Base-by-base conservation (phyloP, 1,140 invertebrate species). In the Bombus soroeensis region DNA sequence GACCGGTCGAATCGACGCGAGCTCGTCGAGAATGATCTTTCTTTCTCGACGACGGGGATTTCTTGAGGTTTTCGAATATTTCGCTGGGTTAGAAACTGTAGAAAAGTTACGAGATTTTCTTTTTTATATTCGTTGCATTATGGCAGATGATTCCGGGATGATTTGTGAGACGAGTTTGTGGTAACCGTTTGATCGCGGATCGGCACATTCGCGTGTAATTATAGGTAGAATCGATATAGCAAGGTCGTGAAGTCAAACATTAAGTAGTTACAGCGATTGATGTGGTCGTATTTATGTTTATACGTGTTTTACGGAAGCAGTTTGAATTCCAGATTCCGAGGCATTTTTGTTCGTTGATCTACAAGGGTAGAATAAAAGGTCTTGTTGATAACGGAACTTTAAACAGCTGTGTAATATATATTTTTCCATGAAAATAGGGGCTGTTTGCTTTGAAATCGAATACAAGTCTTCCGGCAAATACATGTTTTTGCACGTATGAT, bases 41-140 rank as follows among this genome's bases (percentile, higher is more conserved):
- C 39, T 18, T 25, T 15, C 3, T 83, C 32, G 15, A 22, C n/a
- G 39, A 28, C 3, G 37, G 28, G 10, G n/a, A 47, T 62, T 13
- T 15, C 41, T 62, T 13, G 75, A 39, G 34, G 47, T 39, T 41
- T 62, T 77, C 22, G 22, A 76, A 76, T 76, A 57, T 57, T 76
- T 57, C 18, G 39, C 0, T 3, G 47, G 22, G 32, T 53, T 28
- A 25, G 1, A n/a, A 6, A 3, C n/a, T 18, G 4, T 47, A 2
- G 18, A 53, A 34, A 12, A 22, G 15, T 53, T 53, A 10, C 22
- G 0, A 13, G 10, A 2, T 71, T 41, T 39, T 41, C 28, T 18
- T 66, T 66, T 18, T 66, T 62, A 62, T 28, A 13, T 10, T n/a
- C 59, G 28, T 5, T n/a, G 12, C 15, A 6, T 34, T 66, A 3